Conservation (phyloP, 2,113 vertebrate species). For the Scomber colias region DNA sequence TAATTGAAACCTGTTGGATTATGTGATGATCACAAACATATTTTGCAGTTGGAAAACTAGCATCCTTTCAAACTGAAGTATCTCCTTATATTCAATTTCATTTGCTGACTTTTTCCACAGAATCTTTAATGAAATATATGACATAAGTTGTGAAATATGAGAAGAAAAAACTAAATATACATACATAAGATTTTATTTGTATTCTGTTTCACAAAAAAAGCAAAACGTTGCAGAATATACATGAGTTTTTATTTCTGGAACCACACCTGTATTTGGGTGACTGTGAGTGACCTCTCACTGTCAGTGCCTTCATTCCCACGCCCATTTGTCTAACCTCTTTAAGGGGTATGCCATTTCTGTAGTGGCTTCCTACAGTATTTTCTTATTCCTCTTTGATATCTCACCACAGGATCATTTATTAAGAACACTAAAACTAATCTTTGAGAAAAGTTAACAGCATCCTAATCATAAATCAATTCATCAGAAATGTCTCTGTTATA, state of each 20-base stretch:
- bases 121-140: too few relatives aligned
- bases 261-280: neutral
- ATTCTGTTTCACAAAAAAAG: too few relatives aligned
- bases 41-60: neutral
- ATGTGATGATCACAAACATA: neutral
- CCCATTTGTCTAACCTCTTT: neutral
- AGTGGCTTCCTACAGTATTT: neutral
- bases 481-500: slow-evolving; percentile 1
- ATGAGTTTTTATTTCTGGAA: too few relatives aligned
- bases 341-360: neutral
- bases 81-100: too few relatives aligned
- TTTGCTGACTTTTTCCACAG: too few relatives aligned
- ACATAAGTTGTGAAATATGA: too few relatives aligned
- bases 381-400: neutral
- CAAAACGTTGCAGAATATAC: too few relatives aligned
- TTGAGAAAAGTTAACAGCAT: neutral
- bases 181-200: too few relatives aligned
- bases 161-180: too few relatives aligned
- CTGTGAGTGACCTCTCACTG: slow-evolving; percentile 10
- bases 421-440: neutral
- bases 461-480: neutral
- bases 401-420: neutral
- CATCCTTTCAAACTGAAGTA: neutral
- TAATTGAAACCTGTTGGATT: slow-evolving; percentile 11
- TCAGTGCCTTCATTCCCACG: neutral